phyloP scores from a whole-genome alignment of 1,140 invertebrate genomes.

The Orius insidiosus region DNA sequence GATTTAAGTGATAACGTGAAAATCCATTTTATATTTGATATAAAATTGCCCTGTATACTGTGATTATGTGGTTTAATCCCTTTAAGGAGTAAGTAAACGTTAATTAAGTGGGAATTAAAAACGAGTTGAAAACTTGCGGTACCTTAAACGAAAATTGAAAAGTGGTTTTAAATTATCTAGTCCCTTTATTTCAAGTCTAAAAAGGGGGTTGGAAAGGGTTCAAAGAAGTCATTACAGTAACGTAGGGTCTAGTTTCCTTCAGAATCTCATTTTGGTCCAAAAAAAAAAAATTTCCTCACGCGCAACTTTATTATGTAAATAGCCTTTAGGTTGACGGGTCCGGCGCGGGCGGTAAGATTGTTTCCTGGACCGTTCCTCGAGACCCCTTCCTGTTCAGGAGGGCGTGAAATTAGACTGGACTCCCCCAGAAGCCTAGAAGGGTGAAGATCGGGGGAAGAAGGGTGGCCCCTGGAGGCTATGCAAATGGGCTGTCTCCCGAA shows the following conservation, averaged over 20 bases:
- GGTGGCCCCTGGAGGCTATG: not conserved
- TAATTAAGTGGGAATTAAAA: too few relatives aligned
- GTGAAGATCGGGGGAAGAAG: not conserved
- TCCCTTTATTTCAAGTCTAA: too few relatives aligned
- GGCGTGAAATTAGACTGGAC: constrained; percentile 10
- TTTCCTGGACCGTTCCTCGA: not conserved
- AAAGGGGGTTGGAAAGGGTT: too few relatives aligned
- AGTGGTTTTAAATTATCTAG: too few relatives aligned
- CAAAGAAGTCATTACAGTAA: too few relatives aligned
- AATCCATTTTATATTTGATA: too few relatives aligned
- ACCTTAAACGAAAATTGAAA: too few relatives aligned
- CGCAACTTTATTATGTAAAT: constrained; percentile 10
- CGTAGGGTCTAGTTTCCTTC: not conserved
- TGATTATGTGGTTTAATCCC: too few relatives aligned
- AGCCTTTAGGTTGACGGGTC: constrained; percentile 4
- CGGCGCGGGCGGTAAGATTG: constrained; percentile 1
- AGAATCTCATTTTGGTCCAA: not conserved
- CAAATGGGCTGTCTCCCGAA: constrained; percentile 7
- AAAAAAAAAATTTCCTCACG: not conserved
- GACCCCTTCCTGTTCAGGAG: constrained; percentile 4
- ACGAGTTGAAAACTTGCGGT: too few relatives aligned
- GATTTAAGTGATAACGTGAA: too few relatives aligned
- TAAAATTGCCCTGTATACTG: too few relatives aligned
- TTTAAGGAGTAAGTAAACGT: too few relatives aligned
- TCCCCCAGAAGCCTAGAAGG: not conserved